A percentile compares a stretch with the other conserved stretches of the same genome.
Evolutionary conservation across 2,113 vertebrate species (phyloP).

Genomic region (mouse (Mus musculus)): GRCm39 chr13:53719001-53719500

Average conservation of each 20-base stretch:
- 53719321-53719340: background rate
- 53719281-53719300: background rate
- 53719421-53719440: background rate
- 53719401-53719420: background rate
- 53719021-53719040: background rate
- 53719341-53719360: background rate
- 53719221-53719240: background rate
- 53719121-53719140: constrained; percentile 15
- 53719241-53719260: background rate
- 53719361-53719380: background rate
- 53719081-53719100: background rate
- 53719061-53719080: background rate
- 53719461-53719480: background rate
- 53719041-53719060: background rate
- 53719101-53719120: background rate
- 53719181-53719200: background rate
- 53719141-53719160: background rate
- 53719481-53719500: background rate
- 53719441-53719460: constrained; percentile 36
- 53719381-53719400: constrained; percentile 30
- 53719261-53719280: background rate
- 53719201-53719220: background rate
- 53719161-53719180: background rate
- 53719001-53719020: background rate
- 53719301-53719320: background rate